These are phyloP conservation scores for Agonum fuliginosum DNA, from an alignment of 2,888 invertebrate genomes.

Conservation along the genomic window DNA sequence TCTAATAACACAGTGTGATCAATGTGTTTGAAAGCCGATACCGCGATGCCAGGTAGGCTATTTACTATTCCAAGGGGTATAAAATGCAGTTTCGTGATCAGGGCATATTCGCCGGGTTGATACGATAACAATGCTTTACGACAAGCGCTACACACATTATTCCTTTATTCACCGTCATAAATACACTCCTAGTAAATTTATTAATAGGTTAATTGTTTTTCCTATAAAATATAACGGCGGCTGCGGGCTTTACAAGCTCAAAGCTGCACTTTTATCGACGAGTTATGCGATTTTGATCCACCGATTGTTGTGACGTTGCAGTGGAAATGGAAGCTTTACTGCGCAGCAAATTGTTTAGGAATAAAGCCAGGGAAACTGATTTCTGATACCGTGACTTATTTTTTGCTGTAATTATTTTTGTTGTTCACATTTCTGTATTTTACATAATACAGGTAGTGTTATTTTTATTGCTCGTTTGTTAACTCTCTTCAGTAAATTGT, in stretches of 20 bases:
- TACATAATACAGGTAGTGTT: no score
- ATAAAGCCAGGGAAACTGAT: not conserved
- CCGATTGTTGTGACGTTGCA: not conserved
- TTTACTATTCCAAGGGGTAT: conserved; percentile 5
- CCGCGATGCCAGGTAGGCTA: not conserved
- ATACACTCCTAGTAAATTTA: conserved; percentile 56
- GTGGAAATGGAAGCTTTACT: not conserved
- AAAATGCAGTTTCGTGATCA: conserved; percentile 59
- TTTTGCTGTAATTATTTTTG: no score
- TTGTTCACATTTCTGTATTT: no score
- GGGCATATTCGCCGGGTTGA: conserved; percentile 49
- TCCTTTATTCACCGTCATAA: conserved; percentile 58
- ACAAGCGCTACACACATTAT: conserved; percentile 55
- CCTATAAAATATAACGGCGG: conserved; percentile 54
- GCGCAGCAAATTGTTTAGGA: not conserved
- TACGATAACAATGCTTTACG: conserved; percentile 58
- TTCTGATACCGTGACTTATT: no score
- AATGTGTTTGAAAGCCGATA: not conserved
- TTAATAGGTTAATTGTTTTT: conserved; percentile 60
- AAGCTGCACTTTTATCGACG: conserved; percentile 32
- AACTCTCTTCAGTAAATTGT: no score
- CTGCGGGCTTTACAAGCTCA: conserved; percentile 27
- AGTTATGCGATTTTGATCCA: conserved; percentile 38
- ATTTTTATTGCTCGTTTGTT: no score
- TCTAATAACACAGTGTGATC: not conserved